Evolutionary conservation across 2,888 invertebrate genomes (phyloP).

Genomic region (Drosophila paranaensis): DNA sequence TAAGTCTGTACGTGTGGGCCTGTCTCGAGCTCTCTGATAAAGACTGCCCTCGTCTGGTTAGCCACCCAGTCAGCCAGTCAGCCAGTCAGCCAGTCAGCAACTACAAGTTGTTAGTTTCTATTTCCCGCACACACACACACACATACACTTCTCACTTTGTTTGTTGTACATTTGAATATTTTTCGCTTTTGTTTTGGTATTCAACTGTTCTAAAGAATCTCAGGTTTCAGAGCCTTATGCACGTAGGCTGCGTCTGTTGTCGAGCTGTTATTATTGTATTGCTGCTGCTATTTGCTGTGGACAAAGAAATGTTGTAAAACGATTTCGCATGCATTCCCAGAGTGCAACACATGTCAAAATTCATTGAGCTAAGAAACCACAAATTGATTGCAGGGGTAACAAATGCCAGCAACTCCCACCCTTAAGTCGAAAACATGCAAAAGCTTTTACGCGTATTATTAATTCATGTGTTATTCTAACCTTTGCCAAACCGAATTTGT

Average conservation of each 20-base stretch:
- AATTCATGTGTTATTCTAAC: conserved; percentile 26
- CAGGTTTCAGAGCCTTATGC: conserved; percentile 71
- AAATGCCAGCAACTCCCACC: conserved; percentile 1
- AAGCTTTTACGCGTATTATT: conserved; percentile 30
- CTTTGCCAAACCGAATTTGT: conserved; percentile 16
- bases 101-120: conserved; percentile 28
- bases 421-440: conserved; percentile 6
- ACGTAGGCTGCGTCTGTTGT: conserved; percentile 62
- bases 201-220: conserved; percentile 65
- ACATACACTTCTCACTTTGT: conserved; percentile 43
- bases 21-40: conserved; percentile 43
- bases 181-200: conserved; percentile 57
- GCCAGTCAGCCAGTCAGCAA: conserved; percentile 48
- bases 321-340: conserved; percentile 18
- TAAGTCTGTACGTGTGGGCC: conserved; percentile 42
- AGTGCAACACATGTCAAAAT: conserved; percentile 35
- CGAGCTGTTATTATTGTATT: conserved; percentile 18
- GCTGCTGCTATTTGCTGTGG: background rate
- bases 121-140: conserved; percentile 32
- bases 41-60: conserved; percentile 45
- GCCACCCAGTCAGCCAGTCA: conserved; percentile 64
- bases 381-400: conserved; percentile 7
- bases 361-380: conserved; percentile 20
- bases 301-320: conserved; percentile 27
- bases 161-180: conserved; percentile 59